phyloP scores from a whole-genome alignment of 2,888 invertebrate genomes.

The Sesamia inferens region DNA sequence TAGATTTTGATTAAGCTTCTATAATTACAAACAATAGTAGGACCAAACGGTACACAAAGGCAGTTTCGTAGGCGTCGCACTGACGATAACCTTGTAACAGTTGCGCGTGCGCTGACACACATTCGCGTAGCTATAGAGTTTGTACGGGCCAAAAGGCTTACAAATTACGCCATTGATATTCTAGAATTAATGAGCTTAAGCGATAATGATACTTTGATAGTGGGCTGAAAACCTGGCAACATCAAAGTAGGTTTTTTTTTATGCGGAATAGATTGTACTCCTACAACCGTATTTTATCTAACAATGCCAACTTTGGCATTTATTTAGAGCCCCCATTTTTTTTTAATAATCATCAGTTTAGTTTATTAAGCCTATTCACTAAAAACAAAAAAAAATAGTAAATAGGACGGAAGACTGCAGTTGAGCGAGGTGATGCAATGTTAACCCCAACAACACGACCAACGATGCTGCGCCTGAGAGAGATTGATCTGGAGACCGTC shows the following conservation, averaged over 20 bases:
- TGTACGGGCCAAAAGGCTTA: constrained; percentile 13
- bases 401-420: no score
- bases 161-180: constrained; percentile 29
- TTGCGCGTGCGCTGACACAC: constrained; percentile 51
- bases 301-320: neutral
- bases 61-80: constrained; percentile 37
- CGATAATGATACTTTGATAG: neutral
- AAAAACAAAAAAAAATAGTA: no score
- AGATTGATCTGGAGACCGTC: no score
- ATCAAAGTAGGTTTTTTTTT: neutral
- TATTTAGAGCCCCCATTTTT: neutral
- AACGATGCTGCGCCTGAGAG: no score
- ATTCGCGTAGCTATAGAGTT: constrained; percentile 27
- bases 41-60: constrained; percentile 23
- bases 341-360: neutral
- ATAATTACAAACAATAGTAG: constrained; percentile 33
- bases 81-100: constrained; percentile 54
- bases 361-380: no score
- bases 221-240: neutral
- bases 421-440: no score
- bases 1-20: constrained; percentile 11
- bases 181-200: constrained; percentile 14
- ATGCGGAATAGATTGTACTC: neutral
- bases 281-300: neutral
- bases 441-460: no score